Base-by-base conservation (phyloP, 2,113 vertebrate species). In the Corvus hawaiiensis region DNA sequence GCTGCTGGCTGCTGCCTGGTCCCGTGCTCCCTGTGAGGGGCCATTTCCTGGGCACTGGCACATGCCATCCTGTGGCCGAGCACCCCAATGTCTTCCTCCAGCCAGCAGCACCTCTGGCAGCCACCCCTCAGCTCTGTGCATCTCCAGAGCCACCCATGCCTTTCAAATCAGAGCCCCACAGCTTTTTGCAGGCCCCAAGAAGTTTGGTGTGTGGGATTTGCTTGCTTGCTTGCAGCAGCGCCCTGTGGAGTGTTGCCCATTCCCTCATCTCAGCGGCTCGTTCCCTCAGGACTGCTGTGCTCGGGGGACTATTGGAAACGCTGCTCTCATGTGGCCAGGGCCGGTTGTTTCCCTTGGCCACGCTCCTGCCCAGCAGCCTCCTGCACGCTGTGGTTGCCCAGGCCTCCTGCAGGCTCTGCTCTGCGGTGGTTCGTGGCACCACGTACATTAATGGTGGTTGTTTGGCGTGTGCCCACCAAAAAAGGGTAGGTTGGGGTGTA, bases 391-490 rank as follows among this genome's bases (percentile, higher is more conserved):
- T 8, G 9, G 28, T 5, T 24, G 51, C 35, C 24, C 3, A 4
- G 67, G 13, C 56, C 49, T 72, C 11, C 39, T 1, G 0, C 0
- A 0, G 48, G 48, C 62, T 49, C 32, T 67, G 2, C 16, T 13
- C 64, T 22, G 44, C 4, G 0, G 39, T 1, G 7, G 6, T 54
- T 13, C 0, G 0, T 58, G 72, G 13, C 68, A 43, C 13, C 16
- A 0, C 0, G 1, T 22, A 2, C 1, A 1, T 27, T 43, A 20
- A 3, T 7, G 3, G 28, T 43, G 0, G 1, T 26, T 22, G 2
- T 52, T 62, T 20, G 19, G 56, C 0, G 0, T 2, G 5, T 66
- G 8, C 27, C 46, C 16, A 8, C 33, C 37, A 17, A 4, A 13
- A 44, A 67, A 44, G 6, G 27, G 18, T 24, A 15, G 10, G 30